phyloP scores from a whole-genome alignment of 2,797 vertebrate species.

The Sebastes aleutianus region DNA sequence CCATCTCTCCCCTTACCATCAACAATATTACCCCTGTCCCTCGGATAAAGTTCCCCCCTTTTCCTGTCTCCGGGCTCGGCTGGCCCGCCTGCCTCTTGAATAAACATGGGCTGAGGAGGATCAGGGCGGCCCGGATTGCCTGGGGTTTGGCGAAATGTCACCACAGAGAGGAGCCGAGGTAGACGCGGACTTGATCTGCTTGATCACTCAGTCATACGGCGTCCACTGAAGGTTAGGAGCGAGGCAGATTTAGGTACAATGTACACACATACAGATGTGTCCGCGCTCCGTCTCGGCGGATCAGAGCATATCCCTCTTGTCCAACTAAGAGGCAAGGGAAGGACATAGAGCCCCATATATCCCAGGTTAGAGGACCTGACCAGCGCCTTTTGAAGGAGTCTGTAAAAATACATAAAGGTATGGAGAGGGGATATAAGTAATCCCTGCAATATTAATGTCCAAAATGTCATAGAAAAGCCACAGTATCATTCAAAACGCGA shows the following conservation, averaged over 20 bases:
- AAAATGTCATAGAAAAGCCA: constrained; percentile 78
- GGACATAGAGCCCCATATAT: constrained; percentile 9
- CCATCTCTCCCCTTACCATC: neutral
- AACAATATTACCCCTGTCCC: constrained; percentile 9
- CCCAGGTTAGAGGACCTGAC: constrained; percentile 60
- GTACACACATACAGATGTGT: constrained; percentile 2
- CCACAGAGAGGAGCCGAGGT: constrained; percentile 38
- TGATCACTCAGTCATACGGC: constrained; percentile 66
- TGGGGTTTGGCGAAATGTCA: constrained; percentile 76
- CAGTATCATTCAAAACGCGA: constrained; percentile 49
- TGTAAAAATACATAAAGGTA: constrained; percentile 50
- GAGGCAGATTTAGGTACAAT: constrained; percentile 52
- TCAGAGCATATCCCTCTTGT: constrained; percentile 55
- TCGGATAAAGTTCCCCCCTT: constrained; percentile 16
- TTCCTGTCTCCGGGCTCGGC: constrained; percentile 12
- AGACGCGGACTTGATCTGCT: constrained; percentile 64
- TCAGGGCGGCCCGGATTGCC: constrained; percentile 55
- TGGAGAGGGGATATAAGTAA: constrained; percentile 57
- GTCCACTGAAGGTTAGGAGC: constrained; percentile 63
- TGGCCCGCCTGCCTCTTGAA: constrained; percentile 57
- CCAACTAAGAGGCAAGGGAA: constrained; percentile 29
- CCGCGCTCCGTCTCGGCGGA: constrained; percentile 33
- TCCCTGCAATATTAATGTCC: constrained; percentile 79
- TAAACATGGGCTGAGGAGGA: constrained; percentile 64
- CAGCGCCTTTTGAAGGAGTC: constrained; percentile 62